A percentile compares a stretch with the other conserved stretches of the same genome.
Conservation (phyloP, 30 jellyfish, hydroid and myxozoan species). For the Pelagia noctiluca region DNA sequence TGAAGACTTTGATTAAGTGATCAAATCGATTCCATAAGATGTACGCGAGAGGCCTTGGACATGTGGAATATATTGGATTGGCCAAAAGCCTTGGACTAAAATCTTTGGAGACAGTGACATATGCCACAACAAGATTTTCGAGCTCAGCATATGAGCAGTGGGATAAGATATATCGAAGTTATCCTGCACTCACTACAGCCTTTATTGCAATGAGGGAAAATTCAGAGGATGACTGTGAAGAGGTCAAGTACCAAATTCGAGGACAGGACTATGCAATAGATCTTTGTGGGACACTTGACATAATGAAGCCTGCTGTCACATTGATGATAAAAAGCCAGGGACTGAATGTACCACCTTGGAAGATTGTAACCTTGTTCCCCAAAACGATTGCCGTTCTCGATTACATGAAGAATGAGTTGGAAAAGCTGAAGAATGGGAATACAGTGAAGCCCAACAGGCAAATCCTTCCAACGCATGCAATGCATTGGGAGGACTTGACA, state of each 20-base stretch:
- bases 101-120: conserved; percentile 40
- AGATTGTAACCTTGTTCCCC: conserved; percentile 41
- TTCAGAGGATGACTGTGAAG: conserved; percentile 37
- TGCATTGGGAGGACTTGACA: conserved; percentile 45
- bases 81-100: conserved; percentile 51
- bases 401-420: conserved; percentile 1
- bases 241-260: conserved; percentile 19
- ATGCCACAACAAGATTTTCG: conserved; percentile 45
- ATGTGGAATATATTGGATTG: conserved; percentile 41
- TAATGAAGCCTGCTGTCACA: conserved; percentile 37
- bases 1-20: conserved; percentile 18
- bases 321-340: conserved; percentile 27
- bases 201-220: conserved; percentile 20
- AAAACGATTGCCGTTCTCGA: conserved; percentile 15
- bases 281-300: conserved; percentile 24
- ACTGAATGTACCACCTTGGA: conserved; percentile 33
- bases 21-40: conserved; percentile 32
- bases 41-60: conserved; percentile 40
- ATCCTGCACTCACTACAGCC: conserved; percentile 25
- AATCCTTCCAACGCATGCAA: conserved; percentile 30
- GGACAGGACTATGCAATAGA: conserved; percentile 29
- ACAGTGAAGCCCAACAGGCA: conserved; percentile 15
- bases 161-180: conserved; percentile 34
- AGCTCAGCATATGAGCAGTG: conserved; percentile 54
- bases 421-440: conserved; percentile 14